Percentiles rank a stretch among this genome's conserved stretches.
Conservation (phyloP, 2,888 invertebrate species). For the Periphyllus acericola region DNA sequence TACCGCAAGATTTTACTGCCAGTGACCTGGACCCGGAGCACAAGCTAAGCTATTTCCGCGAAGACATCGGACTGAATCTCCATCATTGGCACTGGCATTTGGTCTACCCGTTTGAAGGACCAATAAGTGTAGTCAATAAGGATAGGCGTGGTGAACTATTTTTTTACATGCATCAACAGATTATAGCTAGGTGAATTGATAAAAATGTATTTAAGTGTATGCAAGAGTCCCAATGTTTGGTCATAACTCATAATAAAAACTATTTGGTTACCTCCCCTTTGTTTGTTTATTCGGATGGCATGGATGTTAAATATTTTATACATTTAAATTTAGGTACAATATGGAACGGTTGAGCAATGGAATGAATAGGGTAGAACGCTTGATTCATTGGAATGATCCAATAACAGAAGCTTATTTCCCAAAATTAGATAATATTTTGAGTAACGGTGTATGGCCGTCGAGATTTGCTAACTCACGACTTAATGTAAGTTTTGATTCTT, state of each 20-base stretch:
- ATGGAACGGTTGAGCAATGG: slow-evolving; percentile 80
- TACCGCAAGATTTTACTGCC: slow-evolving; percentile 81
- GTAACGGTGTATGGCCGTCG: slow-evolving; percentile 81
- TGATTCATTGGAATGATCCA: slow-evolving; percentile 76
- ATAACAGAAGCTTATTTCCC: slow-evolving; percentile 85
- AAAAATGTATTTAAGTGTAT: neutral
- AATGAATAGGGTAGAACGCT: slow-evolving; percentile 73
- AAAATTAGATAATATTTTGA: slow-evolving; percentile 81
- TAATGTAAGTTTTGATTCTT: slow-evolving; percentile 62
- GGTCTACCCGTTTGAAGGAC: slow-evolving; percentile 80
- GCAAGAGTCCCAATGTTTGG: neutral
- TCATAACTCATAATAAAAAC: neutral
- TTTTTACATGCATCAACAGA: slow-evolving; percentile 83
- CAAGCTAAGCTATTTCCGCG: slow-evolving; percentile 83
- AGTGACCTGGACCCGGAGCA: slow-evolving; percentile 81
- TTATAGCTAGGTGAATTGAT: slow-evolving; percentile 71
- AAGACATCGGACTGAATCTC: slow-evolving; percentile 85
- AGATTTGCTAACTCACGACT: slow-evolving; percentile 67
- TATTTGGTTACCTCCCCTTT: neutral
- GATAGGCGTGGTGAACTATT: slow-evolving; percentile 82
- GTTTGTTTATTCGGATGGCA: no score
- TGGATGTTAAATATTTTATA: slow-evolving; percentile 8
- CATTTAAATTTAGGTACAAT: slow-evolving; percentile 74
- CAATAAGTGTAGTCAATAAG: slow-evolving; percentile 75
- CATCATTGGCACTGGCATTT: slow-evolving; percentile 95